These are phyloP conservation scores for Gobius niger DNA, from an alignment of 2,113 vertebrate genomes.

Conservation along the genomic window DNA sequence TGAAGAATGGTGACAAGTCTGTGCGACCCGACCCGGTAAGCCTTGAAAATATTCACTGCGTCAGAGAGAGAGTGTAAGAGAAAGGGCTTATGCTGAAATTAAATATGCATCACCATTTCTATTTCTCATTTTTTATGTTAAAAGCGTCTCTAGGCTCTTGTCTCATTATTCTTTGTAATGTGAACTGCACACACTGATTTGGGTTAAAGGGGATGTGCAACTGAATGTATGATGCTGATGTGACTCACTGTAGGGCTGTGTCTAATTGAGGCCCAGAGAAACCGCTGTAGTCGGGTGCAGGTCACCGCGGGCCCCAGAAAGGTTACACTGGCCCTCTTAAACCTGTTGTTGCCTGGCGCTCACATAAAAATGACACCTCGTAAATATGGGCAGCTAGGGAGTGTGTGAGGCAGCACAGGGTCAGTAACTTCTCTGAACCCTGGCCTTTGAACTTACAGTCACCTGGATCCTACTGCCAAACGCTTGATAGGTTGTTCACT, in stretches of 20 bases:
- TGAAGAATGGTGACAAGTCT: conserved; percentile 72
- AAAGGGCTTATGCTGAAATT: conserved; percentile 5
- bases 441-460: conserved; percentile 68
- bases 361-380: conserved; percentile 81
- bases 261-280: conserved; percentile 75
- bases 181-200: conserved; percentile 16
- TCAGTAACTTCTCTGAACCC: conserved; percentile 69
- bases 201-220: conserved; percentile 17
- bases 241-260: conserved; percentile 62
- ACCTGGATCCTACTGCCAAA: conserved; percentile 48
- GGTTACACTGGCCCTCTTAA: conserved; percentile 75
- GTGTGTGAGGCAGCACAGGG: conserved; percentile 61
- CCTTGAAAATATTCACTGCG: conserved; percentile 71
- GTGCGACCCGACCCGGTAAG: conserved; percentile 65
- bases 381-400: conserved; percentile 72
- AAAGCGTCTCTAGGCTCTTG: neutral
- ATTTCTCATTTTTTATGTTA: neutral
- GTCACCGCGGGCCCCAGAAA: conserved; percentile 69
- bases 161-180: conserved; percentile 5
- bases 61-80: conserved; percentile 49
- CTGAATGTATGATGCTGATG: conserved; percentile 43
- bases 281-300: conserved; percentile 56
- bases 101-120: neutral
- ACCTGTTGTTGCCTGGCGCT: conserved; percentile 77
- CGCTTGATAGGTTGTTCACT: conserved; percentile 43